Base-by-base conservation (phyloP, 2,888 invertebrate species). In the Ormyrus thymus region DNA sequence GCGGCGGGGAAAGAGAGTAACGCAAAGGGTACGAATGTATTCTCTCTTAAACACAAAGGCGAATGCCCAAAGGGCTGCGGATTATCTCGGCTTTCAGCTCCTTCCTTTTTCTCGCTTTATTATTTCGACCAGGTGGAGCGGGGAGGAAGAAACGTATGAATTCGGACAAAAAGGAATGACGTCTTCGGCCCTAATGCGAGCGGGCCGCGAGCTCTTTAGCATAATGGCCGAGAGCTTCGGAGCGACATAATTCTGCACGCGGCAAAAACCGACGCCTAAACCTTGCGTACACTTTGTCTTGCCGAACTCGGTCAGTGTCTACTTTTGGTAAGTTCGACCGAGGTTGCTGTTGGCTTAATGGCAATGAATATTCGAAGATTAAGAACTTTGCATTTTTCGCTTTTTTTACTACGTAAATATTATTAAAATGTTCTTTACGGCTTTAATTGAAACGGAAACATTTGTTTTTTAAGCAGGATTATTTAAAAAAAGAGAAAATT, bases 361-460 rank as follows among this genome's bases (percentile, higher is more conserved):
- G n/a, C 71, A 13, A 71, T 71, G 71, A 70, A 70, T 70, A 70
- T 70, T 58, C 59, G 70, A 70, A 59, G 70, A 50, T 70, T 70
- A 70, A 59, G 56, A 69, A 48, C 56, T 69, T 51, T 58, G 7
- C 7, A 7, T 11, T 55, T 55, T 55, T 55, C 51, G n/a, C n/a
- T n/a, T 55, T 55, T 55, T 29, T 29, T 29, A 29, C 29, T 29
- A 29, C 29, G 29, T 3, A 29, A 29, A 29, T 29, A 29, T 29
- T 29, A 4, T 29, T 29, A 29, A 29, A 29, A 29, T 29, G 29
- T 29, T 29, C 29, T 29, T 29, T 29, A 29, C 4, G 3, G 29
- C 29, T 29, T 29, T 1, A 29, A 29, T 29, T 3, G 2, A 3
- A 29, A 29, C 29, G 4, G 29, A 29, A 29, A 29, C 29, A 4